Evolutionary conservation across 2,113 vertebrate species (phyloP).

Genomic region (Gallinago media): DNA sequence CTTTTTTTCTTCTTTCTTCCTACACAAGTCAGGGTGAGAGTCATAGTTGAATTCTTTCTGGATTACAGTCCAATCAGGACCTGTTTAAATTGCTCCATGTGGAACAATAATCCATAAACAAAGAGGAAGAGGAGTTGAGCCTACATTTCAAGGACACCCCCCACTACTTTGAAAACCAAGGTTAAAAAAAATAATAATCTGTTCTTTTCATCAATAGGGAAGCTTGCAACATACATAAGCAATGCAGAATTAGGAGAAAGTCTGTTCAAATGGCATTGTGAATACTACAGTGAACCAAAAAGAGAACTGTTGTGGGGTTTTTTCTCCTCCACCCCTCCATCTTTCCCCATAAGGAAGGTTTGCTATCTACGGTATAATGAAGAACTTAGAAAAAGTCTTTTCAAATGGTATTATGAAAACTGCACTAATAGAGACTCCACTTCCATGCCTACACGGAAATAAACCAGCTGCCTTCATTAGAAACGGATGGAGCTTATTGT

Average conservation of each 20-base stretch:
- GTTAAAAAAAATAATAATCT: not conserved
- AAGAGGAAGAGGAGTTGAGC: not conserved
- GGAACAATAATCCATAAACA: constrained; percentile 42
- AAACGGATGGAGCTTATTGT: not conserved
- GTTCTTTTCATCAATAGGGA: not conserved
- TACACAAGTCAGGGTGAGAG: not conserved
- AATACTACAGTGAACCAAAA: rapidly evolving
- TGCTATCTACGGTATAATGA: not conserved
- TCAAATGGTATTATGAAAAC: not conserved
- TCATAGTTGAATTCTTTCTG: constrained; percentile 26
- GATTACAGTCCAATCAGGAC: not conserved
- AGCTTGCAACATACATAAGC: not conserved
- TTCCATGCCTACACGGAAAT: not conserved
- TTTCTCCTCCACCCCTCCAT: rapidly evolving
- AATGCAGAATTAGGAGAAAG: not conserved
- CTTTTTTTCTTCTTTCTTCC: not conserved
- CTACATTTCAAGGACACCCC: constrained; percentile 1
- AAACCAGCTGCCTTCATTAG: not conserved
- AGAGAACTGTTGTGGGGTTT: not conserved
- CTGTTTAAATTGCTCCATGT: constrained; percentile 21
- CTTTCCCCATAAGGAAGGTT: not conserved
- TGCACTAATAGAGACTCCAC: not conserved
- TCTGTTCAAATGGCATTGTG: not conserved
- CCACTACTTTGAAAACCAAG: not conserved
- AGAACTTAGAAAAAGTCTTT: not conserved